These are phyloP conservation scores for Vulpes vulpes DNA, from an alignment of 2,113 vertebrate genomes.

Conservation along the genomic window DNA sequence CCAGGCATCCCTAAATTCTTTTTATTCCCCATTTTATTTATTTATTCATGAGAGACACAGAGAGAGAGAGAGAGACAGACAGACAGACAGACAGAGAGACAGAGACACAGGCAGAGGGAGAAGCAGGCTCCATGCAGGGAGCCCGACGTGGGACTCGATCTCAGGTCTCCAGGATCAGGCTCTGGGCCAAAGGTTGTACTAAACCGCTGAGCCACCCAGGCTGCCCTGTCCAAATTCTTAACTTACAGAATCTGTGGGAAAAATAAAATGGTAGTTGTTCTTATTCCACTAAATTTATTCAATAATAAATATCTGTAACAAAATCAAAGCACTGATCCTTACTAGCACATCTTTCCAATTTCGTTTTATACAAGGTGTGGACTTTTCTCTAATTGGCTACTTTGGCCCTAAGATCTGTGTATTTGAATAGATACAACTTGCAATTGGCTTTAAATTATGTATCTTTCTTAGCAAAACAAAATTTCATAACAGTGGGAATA, in stretches of 20 bases:
- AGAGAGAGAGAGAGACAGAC: too few species aligned
- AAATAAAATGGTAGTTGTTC: neutral
- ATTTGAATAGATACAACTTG: neutral
- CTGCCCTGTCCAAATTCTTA: neutral
- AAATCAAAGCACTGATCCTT: neutral
- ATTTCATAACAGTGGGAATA: neutral
- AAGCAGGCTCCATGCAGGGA: too few species aligned
- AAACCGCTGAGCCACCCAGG: too few species aligned
- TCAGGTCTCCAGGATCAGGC: too few species aligned
- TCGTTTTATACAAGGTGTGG: neutral
- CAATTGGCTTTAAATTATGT: neutral
- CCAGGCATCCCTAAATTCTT: too few species aligned
- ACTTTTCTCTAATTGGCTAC: neutral
- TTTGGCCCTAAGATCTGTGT: neutral
- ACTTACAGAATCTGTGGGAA: neutral
- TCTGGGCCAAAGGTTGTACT: too few species aligned
- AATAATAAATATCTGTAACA: neutral
- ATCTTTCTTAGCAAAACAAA: conserved; percentile 39
- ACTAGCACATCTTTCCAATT: neutral
- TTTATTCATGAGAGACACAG: too few species aligned
- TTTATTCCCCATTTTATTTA: too few species aligned
- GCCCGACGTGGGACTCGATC: too few species aligned
- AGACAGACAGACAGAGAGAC: too few species aligned
- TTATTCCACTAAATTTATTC: neutral
- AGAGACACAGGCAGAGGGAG: too few species aligned